Conservation (phyloP, 2,888 invertebrate genomes). For the Drosophila koepferae region DNA sequence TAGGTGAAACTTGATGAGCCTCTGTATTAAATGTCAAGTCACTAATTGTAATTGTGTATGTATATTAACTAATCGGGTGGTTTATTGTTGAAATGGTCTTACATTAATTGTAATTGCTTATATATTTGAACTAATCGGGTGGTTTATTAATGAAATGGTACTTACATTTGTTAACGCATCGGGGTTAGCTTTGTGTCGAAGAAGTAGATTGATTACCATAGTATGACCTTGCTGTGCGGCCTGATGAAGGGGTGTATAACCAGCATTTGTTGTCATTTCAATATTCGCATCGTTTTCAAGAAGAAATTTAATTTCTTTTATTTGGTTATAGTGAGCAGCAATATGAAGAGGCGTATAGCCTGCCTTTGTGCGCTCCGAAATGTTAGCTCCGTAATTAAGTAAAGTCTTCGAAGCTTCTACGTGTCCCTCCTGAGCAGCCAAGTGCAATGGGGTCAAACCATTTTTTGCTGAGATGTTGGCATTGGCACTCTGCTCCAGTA, state of each 20-base stretch:
- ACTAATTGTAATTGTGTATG: no score
- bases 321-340: slow-evolving; percentile 98
- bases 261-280: slow-evolving; percentile 90
- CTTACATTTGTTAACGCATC: slow-evolving; percentile 97
- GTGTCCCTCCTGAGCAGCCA: slow-evolving; percentile 97
- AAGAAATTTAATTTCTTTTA: slow-evolving; percentile 95
- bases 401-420: slow-evolving; percentile 93
- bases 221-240: slow-evolving; percentile 99
- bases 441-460: slow-evolving; percentile 95
- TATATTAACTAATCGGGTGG: no score
- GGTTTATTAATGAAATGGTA: slow-evolving; percentile 51
- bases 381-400: slow-evolving; percentile 91
- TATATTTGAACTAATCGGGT: no score
- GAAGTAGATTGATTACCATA: slow-evolving; percentile 94
- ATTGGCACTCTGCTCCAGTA: slow-evolving; percentile 95
- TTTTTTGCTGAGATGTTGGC: slow-evolving; percentile 93
- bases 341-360: slow-evolving; percentile 98
- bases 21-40: no score
- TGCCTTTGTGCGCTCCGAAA: slow-evolving; percentile 91
- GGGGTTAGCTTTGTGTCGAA: slow-evolving; percentile 97
- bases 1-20: no score
- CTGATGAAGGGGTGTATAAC: slow-evolving; percentile 98
- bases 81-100: no score
- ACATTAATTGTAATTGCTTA: no score
- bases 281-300: slow-evolving; percentile 96